A percentile compares a stretch with the other conserved stretches of the same genome.
Conservation (phyloP, 2,888 invertebrate species). For the Harpalus rubripes region DNA sequence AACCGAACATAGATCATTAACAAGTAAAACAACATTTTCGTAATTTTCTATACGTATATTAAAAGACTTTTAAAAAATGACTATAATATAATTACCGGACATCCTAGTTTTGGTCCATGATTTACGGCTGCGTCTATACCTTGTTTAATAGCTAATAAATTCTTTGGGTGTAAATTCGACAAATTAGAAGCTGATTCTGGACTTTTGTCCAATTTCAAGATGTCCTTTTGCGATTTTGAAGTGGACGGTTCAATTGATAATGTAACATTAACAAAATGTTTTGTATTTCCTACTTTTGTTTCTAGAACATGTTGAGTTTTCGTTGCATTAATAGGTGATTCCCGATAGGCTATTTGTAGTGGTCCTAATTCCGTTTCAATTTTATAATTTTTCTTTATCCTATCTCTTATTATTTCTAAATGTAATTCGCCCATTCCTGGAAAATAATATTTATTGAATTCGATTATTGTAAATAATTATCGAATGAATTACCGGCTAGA, state of each 20-base stretch:
- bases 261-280: conserved; percentile 82
- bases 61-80: background rate
- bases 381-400: conserved; percentile 92
- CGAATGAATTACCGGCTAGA: conserved; percentile 81
- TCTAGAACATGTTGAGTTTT: conserved; percentile 80
- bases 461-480: background rate
- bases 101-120: conserved; percentile 92
- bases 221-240: conserved; percentile 72
- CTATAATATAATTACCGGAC: conserved; percentile 81
- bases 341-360: conserved; percentile 94
- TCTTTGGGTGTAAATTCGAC: conserved; percentile 82
- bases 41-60: no score
- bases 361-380: conserved; percentile 95
- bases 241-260: conserved; percentile 81
- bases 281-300: conserved; percentile 82
- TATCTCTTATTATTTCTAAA: conserved; percentile 94
- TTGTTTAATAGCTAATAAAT: conserved; percentile 84
- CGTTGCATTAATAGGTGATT: conserved; percentile 80
- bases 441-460: conserved; percentile 67
- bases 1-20: no score
- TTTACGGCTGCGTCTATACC: conserved; percentile 85
- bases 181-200: conserved; percentile 86
- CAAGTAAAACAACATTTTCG: no score
- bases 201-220: conserved; percentile 82
- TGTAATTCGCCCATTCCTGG: conserved; percentile 98